Conservation (phyloP, 1,140 invertebrate species). For the Cydia strobilella region DNA sequence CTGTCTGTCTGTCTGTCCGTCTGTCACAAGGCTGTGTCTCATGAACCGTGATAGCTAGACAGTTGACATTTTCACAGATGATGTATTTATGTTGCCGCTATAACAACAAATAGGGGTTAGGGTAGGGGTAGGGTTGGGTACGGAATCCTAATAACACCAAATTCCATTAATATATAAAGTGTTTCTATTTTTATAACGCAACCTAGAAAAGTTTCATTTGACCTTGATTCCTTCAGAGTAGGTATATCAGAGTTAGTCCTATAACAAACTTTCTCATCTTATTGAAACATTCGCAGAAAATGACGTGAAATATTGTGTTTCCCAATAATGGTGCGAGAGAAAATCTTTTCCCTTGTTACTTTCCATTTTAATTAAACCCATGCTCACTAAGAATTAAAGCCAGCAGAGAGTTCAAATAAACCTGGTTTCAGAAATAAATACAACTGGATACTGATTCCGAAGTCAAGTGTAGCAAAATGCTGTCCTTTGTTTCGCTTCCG, state of each 20-base stretch:
- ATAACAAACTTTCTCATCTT: not conserved
- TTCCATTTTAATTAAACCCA: not conserved
- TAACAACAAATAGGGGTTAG: too few relatives aligned
- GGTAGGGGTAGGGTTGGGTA: too few relatives aligned
- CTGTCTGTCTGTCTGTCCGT: too few relatives aligned
- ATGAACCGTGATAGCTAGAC: too few relatives aligned
- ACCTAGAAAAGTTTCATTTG: too few relatives aligned
- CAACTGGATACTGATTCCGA: not conserved
- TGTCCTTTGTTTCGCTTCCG: not conserved
- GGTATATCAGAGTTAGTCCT: not conserved
- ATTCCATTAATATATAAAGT: too few relatives aligned
- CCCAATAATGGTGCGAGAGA: constrained; percentile 1
- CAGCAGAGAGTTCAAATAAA: not conserved
- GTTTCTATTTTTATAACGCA: too few relatives aligned
- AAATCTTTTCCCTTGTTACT: not conserved
- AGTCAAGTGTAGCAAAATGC: not conserved
- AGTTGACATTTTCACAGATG: too few relatives aligned
- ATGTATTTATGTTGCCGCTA: too few relatives aligned
- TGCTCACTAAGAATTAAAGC: not conserved
- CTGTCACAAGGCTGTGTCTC: too few relatives aligned
- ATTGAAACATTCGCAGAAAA: not conserved
- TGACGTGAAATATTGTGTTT: not conserved
- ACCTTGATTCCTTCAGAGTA: too few relatives aligned
- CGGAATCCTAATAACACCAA: too few relatives aligned
- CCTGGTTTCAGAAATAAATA: not conserved